phyloP scores from a whole-genome alignment of 92 coral and sea anemone genomes.

The Actinernus sp. region DNA sequence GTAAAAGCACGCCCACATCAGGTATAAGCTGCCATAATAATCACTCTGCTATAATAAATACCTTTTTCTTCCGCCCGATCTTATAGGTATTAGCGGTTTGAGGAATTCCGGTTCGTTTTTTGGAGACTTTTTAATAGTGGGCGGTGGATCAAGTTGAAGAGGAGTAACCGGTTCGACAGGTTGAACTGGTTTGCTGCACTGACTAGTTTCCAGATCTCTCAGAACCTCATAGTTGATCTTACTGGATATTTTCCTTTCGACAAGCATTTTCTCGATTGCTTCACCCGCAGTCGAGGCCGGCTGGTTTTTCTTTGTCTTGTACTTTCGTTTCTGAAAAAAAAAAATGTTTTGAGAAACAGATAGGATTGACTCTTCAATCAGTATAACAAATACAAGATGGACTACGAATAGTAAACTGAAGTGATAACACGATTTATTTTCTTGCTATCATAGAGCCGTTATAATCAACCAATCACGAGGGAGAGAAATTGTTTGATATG shows the following conservation, averaged over 20 bases:
- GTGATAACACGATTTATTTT: too few species aligned
- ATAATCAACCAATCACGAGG: too few species aligned
- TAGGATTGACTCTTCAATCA: too few species aligned
- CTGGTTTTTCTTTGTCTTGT: slow-evolving; percentile 68
- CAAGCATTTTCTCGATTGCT: slow-evolving; percentile 98
- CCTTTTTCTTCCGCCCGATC: slow-evolving; percentile 78
- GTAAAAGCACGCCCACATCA: too few species aligned
- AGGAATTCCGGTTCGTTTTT: slow-evolving; percentile 56
- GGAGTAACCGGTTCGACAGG: slow-evolving; percentile 57
- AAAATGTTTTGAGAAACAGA: too few species aligned
- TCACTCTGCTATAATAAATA: slow-evolving; percentile 4
- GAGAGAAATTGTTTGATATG: too few species aligned
- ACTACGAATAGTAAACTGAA: too few species aligned
- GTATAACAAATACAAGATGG: too few species aligned
- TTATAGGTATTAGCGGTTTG: slow-evolving; percentile 72
- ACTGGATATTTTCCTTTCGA: slow-evolving; percentile 95
- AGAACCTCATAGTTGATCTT: slow-evolving; percentile 98
- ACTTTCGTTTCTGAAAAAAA: slow-evolving; percentile 81
- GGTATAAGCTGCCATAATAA: too few species aligned
- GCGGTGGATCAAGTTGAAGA: slow-evolving; percentile 44
- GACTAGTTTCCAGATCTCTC: slow-evolving; percentile 88
- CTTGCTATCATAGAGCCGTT: too few species aligned
- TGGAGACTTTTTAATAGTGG: neutral
- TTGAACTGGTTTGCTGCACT: slow-evolving; percentile 51
- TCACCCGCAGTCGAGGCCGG: slow-evolving; percentile 95